Evolutionary conservation across 1,140 invertebrate genomes (phyloP).

Genomic region (Achroia grisella): DNA sequence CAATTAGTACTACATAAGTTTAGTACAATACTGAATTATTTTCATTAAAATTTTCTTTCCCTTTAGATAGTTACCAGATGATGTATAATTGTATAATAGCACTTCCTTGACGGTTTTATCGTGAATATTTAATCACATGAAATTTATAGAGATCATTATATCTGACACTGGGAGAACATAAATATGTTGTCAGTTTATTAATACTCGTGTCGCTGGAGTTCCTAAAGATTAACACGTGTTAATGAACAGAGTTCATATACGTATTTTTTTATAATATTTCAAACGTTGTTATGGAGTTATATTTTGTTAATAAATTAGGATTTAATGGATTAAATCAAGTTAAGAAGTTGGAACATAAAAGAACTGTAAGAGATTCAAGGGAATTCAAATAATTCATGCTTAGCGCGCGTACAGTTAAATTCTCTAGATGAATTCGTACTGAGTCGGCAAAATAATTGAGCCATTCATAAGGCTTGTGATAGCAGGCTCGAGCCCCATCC

Average conservation of each 20-base stretch:
- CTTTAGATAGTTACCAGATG: neutral
- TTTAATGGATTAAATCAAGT: neutral
- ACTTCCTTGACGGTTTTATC: slow-evolving; percentile 17
- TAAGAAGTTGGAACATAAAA: slow-evolving; percentile 10
- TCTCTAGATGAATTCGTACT: slow-evolving; percentile 45
- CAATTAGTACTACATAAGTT: slow-evolving; percentile 32
- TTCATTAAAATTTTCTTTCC: neutral
- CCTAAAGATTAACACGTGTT: slow-evolving; percentile 33
- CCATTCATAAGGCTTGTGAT: slow-evolving; percentile 70
- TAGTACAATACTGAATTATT: neutral
- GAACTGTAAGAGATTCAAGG: slow-evolving; percentile 21
- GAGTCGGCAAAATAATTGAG: slow-evolving; percentile 67
- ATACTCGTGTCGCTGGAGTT: slow-evolving; percentile 31
- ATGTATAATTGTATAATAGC: slow-evolving; percentile 5
- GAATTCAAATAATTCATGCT: slow-evolving; percentile 44
- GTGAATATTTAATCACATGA: slow-evolving; percentile 33
- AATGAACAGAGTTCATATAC: slow-evolving; percentile 1
- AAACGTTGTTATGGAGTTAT: slow-evolving; percentile 9
- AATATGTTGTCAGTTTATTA: slow-evolving; percentile 55
- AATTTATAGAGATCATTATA: slow-evolving; percentile 49
- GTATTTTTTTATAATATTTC: slow-evolving; percentile 22
- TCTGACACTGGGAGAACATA: slow-evolving; percentile 33
- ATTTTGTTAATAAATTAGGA: slow-evolving; percentile 6
- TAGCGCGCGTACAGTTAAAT: slow-evolving; percentile 29
- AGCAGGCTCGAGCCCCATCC: slow-evolving; percentile 45